Percentiles rank a stretch among this genome's conserved stretches.
phyloP scores from a whole-genome alignment of 2,888 invertebrate genomes.

The Ornithoptera priamus region DNA sequence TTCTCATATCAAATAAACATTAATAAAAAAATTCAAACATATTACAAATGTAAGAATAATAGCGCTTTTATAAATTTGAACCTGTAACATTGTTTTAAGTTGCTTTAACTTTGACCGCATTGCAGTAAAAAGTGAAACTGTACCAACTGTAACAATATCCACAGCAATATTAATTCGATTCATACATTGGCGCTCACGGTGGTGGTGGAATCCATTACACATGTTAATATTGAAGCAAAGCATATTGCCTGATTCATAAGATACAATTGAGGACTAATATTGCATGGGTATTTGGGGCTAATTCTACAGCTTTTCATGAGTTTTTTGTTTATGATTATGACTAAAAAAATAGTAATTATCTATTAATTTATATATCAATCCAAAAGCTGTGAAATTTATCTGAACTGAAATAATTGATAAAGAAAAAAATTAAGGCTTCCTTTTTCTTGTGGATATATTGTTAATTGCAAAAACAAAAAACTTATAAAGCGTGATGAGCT shows the following conservation, averaged over 20 bases:
- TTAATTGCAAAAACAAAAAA: slow-evolving; percentile 5
- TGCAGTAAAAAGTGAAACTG: slow-evolving; percentile 55
- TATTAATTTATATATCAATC: background rate
- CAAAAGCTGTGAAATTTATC: background rate
- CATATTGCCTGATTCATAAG: slow-evolving; percentile 45
- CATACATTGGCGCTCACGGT: slow-evolving; percentile 56
- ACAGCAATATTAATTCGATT: slow-evolving; percentile 69
- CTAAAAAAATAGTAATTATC: too few species aligned
- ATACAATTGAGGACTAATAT: slow-evolving; percentile 68
- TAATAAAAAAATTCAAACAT: too few species aligned
- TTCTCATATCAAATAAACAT: too few species aligned
- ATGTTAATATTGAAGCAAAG: slow-evolving; percentile 46
- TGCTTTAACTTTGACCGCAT: slow-evolving; percentile 63
- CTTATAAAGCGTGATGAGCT: slow-evolving; percentile 10
- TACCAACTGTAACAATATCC: slow-evolving; percentile 56
- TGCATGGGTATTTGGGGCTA: slow-evolving; percentile 65
- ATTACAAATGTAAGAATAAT: background rate
- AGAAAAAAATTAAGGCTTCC: background rate
- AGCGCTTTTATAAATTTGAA: slow-evolving; percentile 50
- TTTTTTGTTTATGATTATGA: slow-evolving; percentile 5
- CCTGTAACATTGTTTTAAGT: slow-evolving; percentile 52
- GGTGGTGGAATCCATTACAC: slow-evolving; percentile 46
- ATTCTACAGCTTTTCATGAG: slow-evolving; percentile 33
- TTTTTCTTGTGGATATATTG: background rate
- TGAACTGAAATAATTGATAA: background rate